These are phyloP conservation scores for Shargacucullia verbasci DNA, from an alignment of 2,888 invertebrate genomes.

Conservation along the genomic window DNA sequence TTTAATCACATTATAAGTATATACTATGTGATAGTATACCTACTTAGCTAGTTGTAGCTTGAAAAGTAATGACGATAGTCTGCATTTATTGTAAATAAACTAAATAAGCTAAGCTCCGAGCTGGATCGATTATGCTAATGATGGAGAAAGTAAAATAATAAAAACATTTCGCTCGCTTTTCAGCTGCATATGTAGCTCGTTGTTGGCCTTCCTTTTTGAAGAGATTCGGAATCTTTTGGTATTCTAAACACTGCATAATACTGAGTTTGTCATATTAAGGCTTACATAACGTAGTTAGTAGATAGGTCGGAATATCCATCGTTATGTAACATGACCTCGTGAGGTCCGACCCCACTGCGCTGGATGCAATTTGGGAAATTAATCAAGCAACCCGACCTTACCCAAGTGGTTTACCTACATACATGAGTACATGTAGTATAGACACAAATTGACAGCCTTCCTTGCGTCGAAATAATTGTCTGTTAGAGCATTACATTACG, in stretches of 20 bases:
- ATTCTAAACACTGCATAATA: neutral
- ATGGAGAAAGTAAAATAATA: slow-evolving; percentile 31
- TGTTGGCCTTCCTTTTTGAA: neutral
- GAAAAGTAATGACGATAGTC: slow-evolving; percentile 6
- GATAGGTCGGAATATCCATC: slow-evolving; percentile 9
- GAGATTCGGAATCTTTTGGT: neutral
- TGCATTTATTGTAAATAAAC: slow-evolving; percentile 24
- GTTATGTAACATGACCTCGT: slow-evolving; percentile 11
- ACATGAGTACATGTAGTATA: neutral
- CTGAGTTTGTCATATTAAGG: neutral
- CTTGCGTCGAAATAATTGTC: neutral
- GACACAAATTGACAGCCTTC: neutral
- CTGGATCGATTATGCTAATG: slow-evolving; percentile 29
- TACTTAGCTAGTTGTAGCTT: neutral
- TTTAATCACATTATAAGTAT: slow-evolving; percentile 25
- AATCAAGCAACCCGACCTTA: slow-evolving; percentile 8
- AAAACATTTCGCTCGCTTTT: slow-evolving; percentile 21
- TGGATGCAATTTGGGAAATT: slow-evolving; percentile 28
- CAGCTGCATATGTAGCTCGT: slow-evolving; percentile 5
- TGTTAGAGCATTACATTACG: neutral
- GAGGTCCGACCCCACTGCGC: slow-evolving; percentile 5
- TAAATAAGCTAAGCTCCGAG: slow-evolving; percentile 3
- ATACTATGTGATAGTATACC: slow-evolving; percentile 3
- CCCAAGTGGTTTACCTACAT: neutral
- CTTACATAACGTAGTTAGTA: slow-evolving; percentile 4